These are phyloP conservation scores for Crocuta crocuta DNA, from an alignment of 2,113 vertebrate genomes.

Conservation along the genomic window DNA sequence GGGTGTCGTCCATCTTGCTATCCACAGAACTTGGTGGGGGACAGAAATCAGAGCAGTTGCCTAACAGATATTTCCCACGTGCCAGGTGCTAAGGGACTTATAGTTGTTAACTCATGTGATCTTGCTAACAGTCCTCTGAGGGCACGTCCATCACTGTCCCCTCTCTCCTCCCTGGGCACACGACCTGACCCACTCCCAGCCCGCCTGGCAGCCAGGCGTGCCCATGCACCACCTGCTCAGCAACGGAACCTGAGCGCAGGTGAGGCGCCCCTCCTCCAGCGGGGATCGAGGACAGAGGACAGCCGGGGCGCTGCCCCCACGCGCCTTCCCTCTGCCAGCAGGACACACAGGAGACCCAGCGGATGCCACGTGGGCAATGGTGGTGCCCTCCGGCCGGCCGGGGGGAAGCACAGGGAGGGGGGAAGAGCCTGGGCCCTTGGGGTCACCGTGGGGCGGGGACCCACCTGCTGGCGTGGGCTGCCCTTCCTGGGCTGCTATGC, in stretches of 20 bases:
- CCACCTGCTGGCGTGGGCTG: accelerated
- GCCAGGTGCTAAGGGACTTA: neutral
- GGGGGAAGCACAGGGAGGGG: neutral
- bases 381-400: no score
- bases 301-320: no score
- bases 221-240: neutral
- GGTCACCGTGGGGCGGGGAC: accelerated
- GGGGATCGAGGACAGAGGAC: neutral
- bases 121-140: neutral
- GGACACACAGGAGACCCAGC: neutral
- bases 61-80: accelerated
- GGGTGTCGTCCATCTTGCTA: neutral
- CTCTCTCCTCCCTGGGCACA: neutral
- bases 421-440: neutral
- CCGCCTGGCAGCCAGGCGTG: neutral
- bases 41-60: no score
- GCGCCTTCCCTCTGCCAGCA: accelerated
- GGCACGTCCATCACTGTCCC: accelerated
- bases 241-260: accelerated
- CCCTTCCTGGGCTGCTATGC: no score
- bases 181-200: neutral
- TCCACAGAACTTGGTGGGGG: neutral
- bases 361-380: no score
- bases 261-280: neutral
- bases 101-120: neutral